phyloP scores from a whole-genome alignment of 2,888 invertebrate species.

The Coelinius sp. region DNA sequence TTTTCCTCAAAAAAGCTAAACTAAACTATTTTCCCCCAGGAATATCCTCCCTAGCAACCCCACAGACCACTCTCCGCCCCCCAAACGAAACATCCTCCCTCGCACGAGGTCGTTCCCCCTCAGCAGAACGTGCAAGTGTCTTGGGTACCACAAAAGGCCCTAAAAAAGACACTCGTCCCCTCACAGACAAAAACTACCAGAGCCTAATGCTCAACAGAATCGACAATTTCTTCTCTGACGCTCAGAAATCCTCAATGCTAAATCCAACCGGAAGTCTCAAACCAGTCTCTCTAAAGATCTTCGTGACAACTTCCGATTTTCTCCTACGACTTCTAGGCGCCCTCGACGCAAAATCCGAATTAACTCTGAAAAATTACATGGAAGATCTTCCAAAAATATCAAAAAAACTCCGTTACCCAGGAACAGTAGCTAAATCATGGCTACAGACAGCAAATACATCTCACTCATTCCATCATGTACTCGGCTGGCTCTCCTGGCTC shows the following conservation, averaged over 20 bases:
- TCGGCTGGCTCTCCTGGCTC: conserved; percentile 74
- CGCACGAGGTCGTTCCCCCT: conserved; percentile 55
- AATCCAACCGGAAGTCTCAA: conserved; percentile 62
- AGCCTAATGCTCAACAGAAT: conserved; percentile 58
- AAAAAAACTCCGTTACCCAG: conserved; percentile 74
- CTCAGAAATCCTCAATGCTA: conserved; percentile 52
- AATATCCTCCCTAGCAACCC: conserved; percentile 42
- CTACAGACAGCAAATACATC: conserved; percentile 75
- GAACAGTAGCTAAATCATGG: conserved; percentile 74
- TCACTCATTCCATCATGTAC: conserved; percentile 75
- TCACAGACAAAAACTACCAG: conserved; percentile 63
- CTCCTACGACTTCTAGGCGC: conserved; percentile 56
- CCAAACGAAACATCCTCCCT: background rate
- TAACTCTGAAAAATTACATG: conserved; percentile 60
- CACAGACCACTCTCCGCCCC: conserved; percentile 31
- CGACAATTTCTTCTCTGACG: conserved; percentile 57
- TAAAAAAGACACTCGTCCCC: conserved; percentile 61
- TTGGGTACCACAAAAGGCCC: conserved; percentile 50
- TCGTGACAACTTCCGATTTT: conserved; percentile 58
- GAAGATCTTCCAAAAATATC: conserved; percentile 72
- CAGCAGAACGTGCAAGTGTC: conserved; percentile 58
- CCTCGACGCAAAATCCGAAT: conserved; percentile 54
- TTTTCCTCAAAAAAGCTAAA: too few species aligned
- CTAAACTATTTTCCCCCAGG: conserved; percentile 33
- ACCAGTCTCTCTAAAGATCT: conserved; percentile 63